Conservation (phyloP, 2,113 vertebrate species). For the Corapipo altera region DNA sequence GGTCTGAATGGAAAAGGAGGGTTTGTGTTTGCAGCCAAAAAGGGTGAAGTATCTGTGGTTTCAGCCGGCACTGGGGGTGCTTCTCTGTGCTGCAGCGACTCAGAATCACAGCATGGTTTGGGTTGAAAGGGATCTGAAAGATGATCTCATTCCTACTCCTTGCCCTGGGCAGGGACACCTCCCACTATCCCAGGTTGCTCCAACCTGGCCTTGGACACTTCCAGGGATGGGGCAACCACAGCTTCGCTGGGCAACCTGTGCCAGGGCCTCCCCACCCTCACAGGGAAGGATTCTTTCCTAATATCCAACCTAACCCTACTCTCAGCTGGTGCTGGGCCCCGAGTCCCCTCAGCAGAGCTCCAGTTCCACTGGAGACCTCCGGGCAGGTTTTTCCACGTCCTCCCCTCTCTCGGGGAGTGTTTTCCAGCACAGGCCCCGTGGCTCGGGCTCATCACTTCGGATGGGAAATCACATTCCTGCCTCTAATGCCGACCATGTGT, state of each 20-base stretch:
- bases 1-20: not conserved
- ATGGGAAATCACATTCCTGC: conserved; percentile 5
- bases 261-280: not conserved
- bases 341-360: not conserved
- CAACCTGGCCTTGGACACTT: not conserved
- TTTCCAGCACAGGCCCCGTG: not conserved
- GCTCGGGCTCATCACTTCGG: not conserved
- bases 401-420: not conserved
- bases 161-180: not conserved
- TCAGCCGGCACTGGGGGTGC: accelerated
- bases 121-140: not conserved
- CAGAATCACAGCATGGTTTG: not conserved
- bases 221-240: not conserved
- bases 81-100: not conserved
- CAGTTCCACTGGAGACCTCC: not conserved
- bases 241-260: not conserved
- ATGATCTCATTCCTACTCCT: accelerated
- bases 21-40: not conserved
- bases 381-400: not conserved
- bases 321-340: not conserved
- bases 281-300: not conserved
- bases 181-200: accelerated
- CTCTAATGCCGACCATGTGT: conserved; percentile 45
- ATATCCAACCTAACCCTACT: not conserved
- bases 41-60: not conserved